phyloP scores from a whole-genome alignment of 2,888 invertebrate genomes.

The Cheilosia urbana region DNA sequence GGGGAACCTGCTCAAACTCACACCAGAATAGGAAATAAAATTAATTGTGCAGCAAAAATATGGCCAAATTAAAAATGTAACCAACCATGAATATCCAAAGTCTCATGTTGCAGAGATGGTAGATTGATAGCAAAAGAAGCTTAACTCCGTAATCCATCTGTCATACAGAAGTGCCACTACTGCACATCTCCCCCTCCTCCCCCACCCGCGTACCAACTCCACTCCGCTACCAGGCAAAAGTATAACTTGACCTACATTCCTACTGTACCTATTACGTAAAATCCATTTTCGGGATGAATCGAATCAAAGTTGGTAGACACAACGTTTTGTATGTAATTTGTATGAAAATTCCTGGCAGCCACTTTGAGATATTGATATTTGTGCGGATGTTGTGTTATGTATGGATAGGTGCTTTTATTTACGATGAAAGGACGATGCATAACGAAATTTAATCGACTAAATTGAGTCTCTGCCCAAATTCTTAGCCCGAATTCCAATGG shows the following conservation, averaged over 20 bases:
- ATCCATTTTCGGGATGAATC: slow-evolving; percentile 58
- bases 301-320: slow-evolving; percentile 53
- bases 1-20: not conserved
- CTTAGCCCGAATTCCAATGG: slow-evolving; percentile 51
- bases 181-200: not conserved
- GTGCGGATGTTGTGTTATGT: slow-evolving; percentile 6
- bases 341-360: slow-evolving; percentile 42
- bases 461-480: slow-evolving; percentile 63
- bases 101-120: not conserved
- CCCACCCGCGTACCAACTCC: not conserved
- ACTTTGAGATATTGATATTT: slow-evolving; percentile 45
- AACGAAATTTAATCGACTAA: slow-evolving; percentile 61
- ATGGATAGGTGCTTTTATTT: not conserved
- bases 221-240: slow-evolving; percentile 10
- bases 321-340: slow-evolving; percentile 4
- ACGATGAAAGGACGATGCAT: slow-evolving; percentile 52
- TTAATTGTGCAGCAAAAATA: slow-evolving; percentile 2
- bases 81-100: not conserved
- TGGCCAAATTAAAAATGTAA: slow-evolving; percentile 2
- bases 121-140: not conserved
- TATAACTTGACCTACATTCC: slow-evolving; percentile 71
- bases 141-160: slow-evolving; percentile 24
- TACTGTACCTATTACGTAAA: slow-evolving; percentile 65
- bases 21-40: not conserved
- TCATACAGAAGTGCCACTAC: slow-evolving; percentile 50